Evolutionary conservation across 2,797 vertebrate species (phyloP).

Genomic region (Phrynocephalus guinanensis): DNA sequence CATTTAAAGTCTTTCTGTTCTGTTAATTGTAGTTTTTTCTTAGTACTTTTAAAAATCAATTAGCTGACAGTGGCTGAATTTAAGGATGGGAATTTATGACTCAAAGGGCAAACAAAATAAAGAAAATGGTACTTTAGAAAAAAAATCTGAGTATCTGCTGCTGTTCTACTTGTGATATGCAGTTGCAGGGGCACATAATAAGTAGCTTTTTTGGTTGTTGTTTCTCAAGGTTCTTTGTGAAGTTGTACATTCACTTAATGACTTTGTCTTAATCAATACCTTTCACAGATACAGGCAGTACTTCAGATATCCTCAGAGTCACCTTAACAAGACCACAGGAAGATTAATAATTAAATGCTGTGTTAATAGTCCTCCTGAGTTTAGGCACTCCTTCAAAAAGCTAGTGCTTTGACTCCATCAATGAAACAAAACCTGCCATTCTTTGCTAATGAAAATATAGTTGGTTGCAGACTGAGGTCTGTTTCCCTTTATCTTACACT

Average conservation of each 20-base stretch:
- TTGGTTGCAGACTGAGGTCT: constrained; percentile 41
- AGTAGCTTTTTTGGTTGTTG: constrained; percentile 2
- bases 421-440: constrained; percentile 47
- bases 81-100: not conserved
- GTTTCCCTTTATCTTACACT: constrained; percentile 2
- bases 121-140: not conserved
- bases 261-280: constrained; percentile 68
- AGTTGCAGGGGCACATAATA: not conserved
- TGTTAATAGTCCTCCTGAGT: constrained; percentile 13
- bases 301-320: constrained; percentile 50
- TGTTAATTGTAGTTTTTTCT: not conserved
- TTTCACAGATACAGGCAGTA: constrained; percentile 51
- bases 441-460: constrained; percentile 36
- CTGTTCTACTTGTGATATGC: not conserved
- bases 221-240: constrained; percentile 49
- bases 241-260: constrained; percentile 56
- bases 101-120: not conserved
- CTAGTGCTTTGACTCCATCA: constrained; percentile 61
- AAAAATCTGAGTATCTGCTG: not conserved
- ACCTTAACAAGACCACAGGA: constrained; percentile 57
- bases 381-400: constrained; percentile 33
- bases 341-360: constrained; percentile 63
- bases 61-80: not conserved
- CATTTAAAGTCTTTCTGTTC: not conserved
- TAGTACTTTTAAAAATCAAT: not conserved